These are phyloP conservation scores for Emys orbicularis DNA, from an alignment of 2,797 vertebrate species.

Conservation along the genomic window DNA sequence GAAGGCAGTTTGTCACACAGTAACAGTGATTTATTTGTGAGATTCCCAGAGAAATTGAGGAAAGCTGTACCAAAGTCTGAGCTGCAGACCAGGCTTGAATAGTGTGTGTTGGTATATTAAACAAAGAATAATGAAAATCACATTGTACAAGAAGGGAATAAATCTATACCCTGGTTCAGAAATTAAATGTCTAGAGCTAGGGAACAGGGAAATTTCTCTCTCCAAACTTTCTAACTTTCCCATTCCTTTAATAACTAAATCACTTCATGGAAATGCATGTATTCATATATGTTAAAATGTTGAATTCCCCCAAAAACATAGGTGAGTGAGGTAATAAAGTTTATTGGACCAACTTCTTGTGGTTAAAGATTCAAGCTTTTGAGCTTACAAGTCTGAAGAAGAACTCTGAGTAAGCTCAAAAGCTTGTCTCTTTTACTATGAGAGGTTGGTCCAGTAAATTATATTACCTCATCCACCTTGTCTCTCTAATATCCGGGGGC, in stretches of 20 bases:
- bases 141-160: not conserved
- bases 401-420: not conserved
- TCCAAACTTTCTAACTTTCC: not conserved
- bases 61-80: not conserved
- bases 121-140: not conserved
- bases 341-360: not conserved
- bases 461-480: not conserved
- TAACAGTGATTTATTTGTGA: not conserved
- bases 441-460: not conserved
- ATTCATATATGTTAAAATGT: not conserved
- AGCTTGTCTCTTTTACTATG: not conserved
- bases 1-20: slow-evolving; percentile 17
- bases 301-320: not conserved
- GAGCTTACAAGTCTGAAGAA: not conserved
- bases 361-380: not conserved
- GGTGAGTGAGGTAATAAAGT: not conserved
- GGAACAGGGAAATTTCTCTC: not conserved
- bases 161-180: not conserved
- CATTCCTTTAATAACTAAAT: not conserved
- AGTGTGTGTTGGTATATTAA: not conserved
- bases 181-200: not conserved
- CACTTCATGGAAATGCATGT: not conserved
- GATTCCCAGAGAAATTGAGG: not conserved
- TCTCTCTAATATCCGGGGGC: not conserved
- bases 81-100: not conserved